Conservation (phyloP, 2,797 vertebrate species). For the Okamejei kenojei region DNA sequence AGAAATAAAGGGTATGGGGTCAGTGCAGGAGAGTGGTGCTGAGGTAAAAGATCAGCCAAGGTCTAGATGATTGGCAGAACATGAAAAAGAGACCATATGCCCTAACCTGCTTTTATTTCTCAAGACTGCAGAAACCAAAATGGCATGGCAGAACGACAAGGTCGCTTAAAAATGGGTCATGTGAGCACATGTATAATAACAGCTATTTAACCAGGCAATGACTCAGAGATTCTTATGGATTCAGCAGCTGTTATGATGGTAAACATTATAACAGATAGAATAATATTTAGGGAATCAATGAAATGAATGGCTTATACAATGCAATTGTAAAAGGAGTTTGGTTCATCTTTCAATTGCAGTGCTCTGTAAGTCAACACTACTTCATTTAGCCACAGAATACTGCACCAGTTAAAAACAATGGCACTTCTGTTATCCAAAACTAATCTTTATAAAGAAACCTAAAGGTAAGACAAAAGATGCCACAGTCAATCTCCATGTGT, state of each 20-base stretch:
- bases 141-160: neutral
- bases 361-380: neutral
- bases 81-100: no score
- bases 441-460: neutral
- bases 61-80: no score
- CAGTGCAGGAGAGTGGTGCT: no score
- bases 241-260: neutral
- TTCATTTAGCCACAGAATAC: neutral
- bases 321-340: neutral
- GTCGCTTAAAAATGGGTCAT: neutral
- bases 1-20: no score
- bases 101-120: no score
- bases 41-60: no score
- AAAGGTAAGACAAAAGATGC: neutral
- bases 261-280: neutral
- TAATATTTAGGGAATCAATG: neutral
- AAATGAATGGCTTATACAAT: neutral
- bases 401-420: neutral
- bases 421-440: neutral
- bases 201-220: neutral
- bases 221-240: neutral
- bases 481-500: neutral
- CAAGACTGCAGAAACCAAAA: neutral
- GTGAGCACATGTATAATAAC: neutral
- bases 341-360: neutral